These are phyloP conservation scores for Machimus rusticus DNA, from an alignment of 2,888 invertebrate species.

Conservation along the genomic window DNA sequence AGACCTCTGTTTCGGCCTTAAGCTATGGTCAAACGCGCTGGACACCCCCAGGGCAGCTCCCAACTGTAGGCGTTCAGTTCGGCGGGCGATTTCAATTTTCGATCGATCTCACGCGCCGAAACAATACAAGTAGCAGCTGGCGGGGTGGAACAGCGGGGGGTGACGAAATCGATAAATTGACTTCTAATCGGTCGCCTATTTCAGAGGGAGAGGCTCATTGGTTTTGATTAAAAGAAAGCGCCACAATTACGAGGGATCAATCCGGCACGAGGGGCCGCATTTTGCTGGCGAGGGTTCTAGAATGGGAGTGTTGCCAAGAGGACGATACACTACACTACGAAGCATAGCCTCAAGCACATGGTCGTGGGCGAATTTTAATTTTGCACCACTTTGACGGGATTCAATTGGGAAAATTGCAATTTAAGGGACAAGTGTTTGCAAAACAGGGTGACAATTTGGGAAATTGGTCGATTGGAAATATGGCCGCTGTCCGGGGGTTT, in stretches of 20 bases:
- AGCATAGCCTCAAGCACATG: background rate
- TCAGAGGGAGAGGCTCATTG: background rate
- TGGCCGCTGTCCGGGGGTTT: background rate
- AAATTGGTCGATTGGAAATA: background rate
- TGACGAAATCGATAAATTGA: constrained; percentile 27
- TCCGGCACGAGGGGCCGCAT: background rate
- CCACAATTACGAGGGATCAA: constrained; percentile 30
- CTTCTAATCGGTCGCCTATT: constrained; percentile 21
- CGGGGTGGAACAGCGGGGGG: background rate
- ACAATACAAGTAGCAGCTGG: background rate
- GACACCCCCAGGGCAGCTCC: too few species aligned
- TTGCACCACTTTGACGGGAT: background rate
- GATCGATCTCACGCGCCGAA: constrained; percentile 15
- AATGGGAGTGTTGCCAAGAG: background rate
- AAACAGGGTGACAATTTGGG: constrained; percentile 16
- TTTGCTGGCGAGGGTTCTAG: background rate
- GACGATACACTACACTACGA: background rate
- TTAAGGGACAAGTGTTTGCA: constrained; percentile 21
- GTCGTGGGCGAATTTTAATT: constrained; percentile 15
- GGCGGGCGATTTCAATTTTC: constrained; percentile 1
- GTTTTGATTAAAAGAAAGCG: constrained; percentile 26
- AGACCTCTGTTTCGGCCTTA: background rate
- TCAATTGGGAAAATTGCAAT: constrained; percentile 22
- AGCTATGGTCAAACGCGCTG: background rate
- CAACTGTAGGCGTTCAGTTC: background rate